Conservation (phyloP, 2,888 invertebrate species). For the Cetonia aurata region DNA sequence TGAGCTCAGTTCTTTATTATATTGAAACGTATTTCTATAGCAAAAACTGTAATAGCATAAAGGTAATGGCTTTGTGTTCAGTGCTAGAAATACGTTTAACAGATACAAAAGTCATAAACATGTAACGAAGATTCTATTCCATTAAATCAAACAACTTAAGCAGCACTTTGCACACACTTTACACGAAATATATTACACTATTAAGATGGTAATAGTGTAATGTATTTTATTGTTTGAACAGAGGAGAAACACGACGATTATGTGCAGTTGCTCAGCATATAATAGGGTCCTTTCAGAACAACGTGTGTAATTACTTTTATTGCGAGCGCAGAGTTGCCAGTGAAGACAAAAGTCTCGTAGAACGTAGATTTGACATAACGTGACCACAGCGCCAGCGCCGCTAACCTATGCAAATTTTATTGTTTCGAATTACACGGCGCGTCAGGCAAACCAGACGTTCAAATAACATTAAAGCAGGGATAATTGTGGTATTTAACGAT, state of each 20-base stretch:
- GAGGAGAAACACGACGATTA: neutral
- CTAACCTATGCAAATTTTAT: conserved; percentile 33
- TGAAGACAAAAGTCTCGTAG: neutral
- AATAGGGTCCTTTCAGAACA: conserved; percentile 8
- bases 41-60: too few relatives aligned
- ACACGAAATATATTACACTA: neutral
- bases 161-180: conserved; percentile 10
- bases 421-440: conserved; percentile 24
- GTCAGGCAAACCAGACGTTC: conserved; percentile 9
- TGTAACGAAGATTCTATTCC: conserved; percentile 4
- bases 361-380: conserved; percentile 5
- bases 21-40: too few relatives aligned
- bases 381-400: neutral
- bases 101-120: neutral
- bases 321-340: neutral
- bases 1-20: too few relatives aligned
- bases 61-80: too few relatives aligned
- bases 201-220: neutral
- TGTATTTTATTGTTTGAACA: neutral
- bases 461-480: conserved; percentile 2
- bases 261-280: neutral
- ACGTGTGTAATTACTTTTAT: conserved; percentile 9
- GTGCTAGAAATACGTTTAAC: too few relatives aligned
- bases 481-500: conserved; percentile 26
- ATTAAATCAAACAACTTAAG: conserved; percentile 4